These are phyloP conservation scores for Dasypogon diadema DNA, from an alignment of 2,888 invertebrate species.

Conservation along the genomic window DNA sequence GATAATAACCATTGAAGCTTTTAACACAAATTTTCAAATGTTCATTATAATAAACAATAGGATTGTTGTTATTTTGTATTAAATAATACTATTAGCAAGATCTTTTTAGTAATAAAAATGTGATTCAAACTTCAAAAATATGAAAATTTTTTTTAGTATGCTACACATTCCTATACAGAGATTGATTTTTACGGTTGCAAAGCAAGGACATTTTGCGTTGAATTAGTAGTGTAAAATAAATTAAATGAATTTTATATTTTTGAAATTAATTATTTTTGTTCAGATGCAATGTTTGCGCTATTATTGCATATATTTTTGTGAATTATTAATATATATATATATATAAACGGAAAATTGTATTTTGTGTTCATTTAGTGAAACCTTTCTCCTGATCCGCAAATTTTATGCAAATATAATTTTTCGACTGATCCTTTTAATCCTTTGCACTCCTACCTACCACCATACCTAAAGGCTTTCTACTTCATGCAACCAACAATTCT, in stretches of 20 bases:
- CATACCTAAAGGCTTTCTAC: too few relatives aligned
- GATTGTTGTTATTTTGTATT: too few relatives aligned
- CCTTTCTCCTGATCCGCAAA: too few relatives aligned
- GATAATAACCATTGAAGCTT: background rate
- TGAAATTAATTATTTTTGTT: constrained; percentile 40
- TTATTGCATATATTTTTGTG: constrained; percentile 42
- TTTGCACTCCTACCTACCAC: too few relatives aligned
- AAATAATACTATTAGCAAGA: background rate
- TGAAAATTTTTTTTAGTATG: background rate
- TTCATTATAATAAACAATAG: background rate
- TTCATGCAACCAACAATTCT: too few relatives aligned
- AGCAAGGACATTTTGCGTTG: background rate
- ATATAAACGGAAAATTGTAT: too few relatives aligned
- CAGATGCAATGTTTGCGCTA: constrained; percentile 22
- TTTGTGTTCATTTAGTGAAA: too few relatives aligned
- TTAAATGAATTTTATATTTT: constrained; percentile 3
- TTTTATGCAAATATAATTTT: too few relatives aligned
- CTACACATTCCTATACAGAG: background rate
- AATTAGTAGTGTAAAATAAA: background rate
- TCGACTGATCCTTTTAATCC: too few relatives aligned
- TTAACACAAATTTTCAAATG: background rate
- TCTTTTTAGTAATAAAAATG: background rate
- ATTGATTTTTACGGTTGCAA: constrained; percentile 3
- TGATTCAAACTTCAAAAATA: background rate
- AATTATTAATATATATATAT: constrained; percentile 46